Evolutionary conservation across 2,797 vertebrate species (phyloP), one percentile per base, ranked within the genome.

Genomic region (Sebastolobus alascanus): DNA sequence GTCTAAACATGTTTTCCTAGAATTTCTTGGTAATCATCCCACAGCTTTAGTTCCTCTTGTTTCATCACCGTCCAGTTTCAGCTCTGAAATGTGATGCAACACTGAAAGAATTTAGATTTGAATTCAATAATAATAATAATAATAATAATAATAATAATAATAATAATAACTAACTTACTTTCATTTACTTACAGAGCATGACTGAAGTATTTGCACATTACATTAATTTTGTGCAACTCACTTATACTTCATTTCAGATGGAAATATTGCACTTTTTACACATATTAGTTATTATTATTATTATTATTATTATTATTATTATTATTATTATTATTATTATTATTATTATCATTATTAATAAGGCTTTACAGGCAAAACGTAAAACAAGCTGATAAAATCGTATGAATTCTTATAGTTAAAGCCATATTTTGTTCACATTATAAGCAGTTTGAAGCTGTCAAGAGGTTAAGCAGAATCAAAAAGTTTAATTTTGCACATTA

Each of bases 1-100:
- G 54, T 65, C 40, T 40, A 13, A 75, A 52, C 11, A 50, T 33
- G 54, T 80, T 85, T 85, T 79, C 59, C 73, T 27, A 5, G 43
- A 76, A 84, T 80, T 58, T 78, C n/a, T 76, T 27, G 5, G 55
- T 56, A n/a, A 40, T 60, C 55, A 0, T 75, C 37, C 52, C 64
- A 74, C 54, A 75, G 67, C 27, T 75, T 75, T n/a, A 40, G 29
- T 56, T 83, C 56, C 68, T 63, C 38, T 61, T 37, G 1, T 50
- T 52, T 71, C 31, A 40, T 68, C 33, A 18, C 20, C 3, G 11
- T 56, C 14, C 31, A 52, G 11, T n/a, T 64, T 52, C 40, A 68
- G 18, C 12, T 22, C 22, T 55, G 43, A 74, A 13, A 55, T 14
- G 25, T 12, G 8, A 60, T 0, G 7, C 43, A 10, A 46, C 43